A percentile compares a stretch with the other conserved stretches of the same genome.
phyloP scores from a whole-genome alignment of 2,797 vertebrate genomes.

The Danio albolineatus region DNA sequence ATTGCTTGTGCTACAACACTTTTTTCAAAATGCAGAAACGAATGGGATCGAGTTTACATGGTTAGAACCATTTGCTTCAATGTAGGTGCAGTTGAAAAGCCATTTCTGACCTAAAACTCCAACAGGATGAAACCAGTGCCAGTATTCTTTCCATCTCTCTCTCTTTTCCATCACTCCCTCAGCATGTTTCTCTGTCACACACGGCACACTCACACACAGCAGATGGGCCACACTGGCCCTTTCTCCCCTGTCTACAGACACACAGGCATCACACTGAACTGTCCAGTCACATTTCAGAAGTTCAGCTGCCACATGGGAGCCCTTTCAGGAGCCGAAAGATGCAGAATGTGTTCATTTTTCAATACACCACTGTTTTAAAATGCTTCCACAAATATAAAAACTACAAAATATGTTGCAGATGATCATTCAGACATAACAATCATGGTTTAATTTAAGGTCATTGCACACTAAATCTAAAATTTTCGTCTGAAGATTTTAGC shows the following conservation, averaged over 20 bases:
- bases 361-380: background rate
- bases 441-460: background rate
- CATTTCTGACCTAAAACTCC: background rate
- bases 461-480: background rate
- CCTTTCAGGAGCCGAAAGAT: background rate
- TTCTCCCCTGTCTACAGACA: slow-evolving; percentile 20
- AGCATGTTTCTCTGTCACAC: slow-evolving; percentile 20
- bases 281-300: slow-evolving; percentile 38
- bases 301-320: slow-evolving; percentile 21
- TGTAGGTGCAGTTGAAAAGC: background rate
- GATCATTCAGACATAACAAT: background rate
- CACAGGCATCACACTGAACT: slow-evolving; percentile 29
- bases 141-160: background rate
- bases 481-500: no score
- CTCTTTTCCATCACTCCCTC: background rate
- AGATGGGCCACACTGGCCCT: slow-evolving; percentile 47
- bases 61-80: background rate
- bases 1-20: background rate
- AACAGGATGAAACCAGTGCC: background rate
- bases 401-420: background rate
- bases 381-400: background rate
- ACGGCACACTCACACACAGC: slow-evolving; percentile 34
- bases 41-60: background rate
- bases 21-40: slow-evolving; percentile 1
- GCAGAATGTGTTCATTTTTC: background rate